These are phyloP conservation scores for Cotesia chilonis DNA, from an alignment of 1,140 invertebrate species.

Conservation along the genomic window DNA sequence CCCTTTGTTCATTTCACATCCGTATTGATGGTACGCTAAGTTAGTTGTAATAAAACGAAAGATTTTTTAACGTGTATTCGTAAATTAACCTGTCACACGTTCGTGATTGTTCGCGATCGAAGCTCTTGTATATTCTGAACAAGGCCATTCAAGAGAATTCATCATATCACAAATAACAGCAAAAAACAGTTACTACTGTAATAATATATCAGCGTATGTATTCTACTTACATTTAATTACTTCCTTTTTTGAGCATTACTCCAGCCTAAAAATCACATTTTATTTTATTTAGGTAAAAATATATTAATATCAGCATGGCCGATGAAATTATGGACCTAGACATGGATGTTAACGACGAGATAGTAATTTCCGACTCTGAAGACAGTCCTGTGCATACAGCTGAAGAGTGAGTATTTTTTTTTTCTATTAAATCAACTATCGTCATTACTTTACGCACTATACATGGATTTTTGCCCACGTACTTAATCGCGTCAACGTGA, in stretches of 20 bases:
- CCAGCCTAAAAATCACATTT: background rate
- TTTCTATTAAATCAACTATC: background rate
- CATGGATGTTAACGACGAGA: constrained; percentile 22
- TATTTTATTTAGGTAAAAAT: too few species aligned
- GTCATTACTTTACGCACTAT: background rate
- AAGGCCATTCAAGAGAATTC: background rate
- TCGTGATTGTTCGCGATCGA: constrained; percentile 13
- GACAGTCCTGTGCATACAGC: background rate
- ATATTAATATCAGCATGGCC: constrained; percentile 8
- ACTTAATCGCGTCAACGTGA: background rate
- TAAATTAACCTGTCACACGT: constrained; percentile 2
- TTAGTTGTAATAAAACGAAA: background rate
- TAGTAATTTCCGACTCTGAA: background rate
- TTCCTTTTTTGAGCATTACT: background rate
- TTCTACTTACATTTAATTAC: background rate
- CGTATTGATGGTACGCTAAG: background rate
- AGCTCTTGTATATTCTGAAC: background rate
- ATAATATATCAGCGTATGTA: too few species aligned
- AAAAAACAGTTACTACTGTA: background rate
- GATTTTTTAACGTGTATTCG: background rate
- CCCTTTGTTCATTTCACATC: too few species aligned
- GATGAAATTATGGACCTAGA: background rate
- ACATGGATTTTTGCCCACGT: background rate
- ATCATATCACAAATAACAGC: background rate
- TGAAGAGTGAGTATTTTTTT: constrained; percentile 10